phyloP scores from a whole-genome alignment of 2,113 vertebrate genomes.

The Brienomyrus longianalis region DNA sequence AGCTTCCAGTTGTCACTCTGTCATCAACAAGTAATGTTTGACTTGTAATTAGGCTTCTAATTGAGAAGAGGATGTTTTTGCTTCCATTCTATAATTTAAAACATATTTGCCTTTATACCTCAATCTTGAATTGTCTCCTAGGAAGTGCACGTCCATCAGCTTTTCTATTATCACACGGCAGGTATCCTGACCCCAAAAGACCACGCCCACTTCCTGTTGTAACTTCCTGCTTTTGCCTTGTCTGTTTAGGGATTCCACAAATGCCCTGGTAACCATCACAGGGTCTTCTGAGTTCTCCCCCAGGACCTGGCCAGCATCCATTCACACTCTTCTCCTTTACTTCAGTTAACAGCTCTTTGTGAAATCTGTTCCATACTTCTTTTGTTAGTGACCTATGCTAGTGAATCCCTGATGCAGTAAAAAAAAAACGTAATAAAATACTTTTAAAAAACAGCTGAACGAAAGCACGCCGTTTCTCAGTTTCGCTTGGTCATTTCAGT shows the following conservation, averaged over 20 bases:
- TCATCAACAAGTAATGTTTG: neutral
- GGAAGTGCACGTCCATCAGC: neutral
- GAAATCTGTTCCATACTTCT: constrained; percentile 30
- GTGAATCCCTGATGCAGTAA: constrained; percentile 51
- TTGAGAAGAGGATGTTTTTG: constrained; percentile 38
- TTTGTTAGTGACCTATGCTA: constrained; percentile 38
- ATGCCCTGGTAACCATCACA: constrained; percentile 29
- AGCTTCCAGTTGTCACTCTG: constrained; percentile 35
- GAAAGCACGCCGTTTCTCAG: constrained; percentile 43
- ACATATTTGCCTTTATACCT: constrained; percentile 13
- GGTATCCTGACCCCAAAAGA: constrained; percentile 17
- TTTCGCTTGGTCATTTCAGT: constrained; percentile 65
- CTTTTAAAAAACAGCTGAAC: constrained; percentile 26
- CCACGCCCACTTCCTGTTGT: constrained; percentile 34
- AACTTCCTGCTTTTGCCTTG: constrained; percentile 28
- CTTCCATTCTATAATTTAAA: neutral
- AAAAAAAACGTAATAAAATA: constrained; percentile 36
- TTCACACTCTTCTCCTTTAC: constrained; percentile 19
- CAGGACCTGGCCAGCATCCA: constrained; percentile 52
- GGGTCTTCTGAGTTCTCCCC: constrained; percentile 40
- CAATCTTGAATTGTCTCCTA: neutral
- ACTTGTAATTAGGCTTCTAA: neutral
- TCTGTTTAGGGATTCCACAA: constrained; percentile 25
- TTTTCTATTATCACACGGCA: constrained; percentile 24
- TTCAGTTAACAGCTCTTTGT: constrained; percentile 27